Evolutionary conservation across 2,797 vertebrate genomes (phyloP), one percentile per base, ranked within the genome.

Genomic region (Masticophis lateralis): DNA sequence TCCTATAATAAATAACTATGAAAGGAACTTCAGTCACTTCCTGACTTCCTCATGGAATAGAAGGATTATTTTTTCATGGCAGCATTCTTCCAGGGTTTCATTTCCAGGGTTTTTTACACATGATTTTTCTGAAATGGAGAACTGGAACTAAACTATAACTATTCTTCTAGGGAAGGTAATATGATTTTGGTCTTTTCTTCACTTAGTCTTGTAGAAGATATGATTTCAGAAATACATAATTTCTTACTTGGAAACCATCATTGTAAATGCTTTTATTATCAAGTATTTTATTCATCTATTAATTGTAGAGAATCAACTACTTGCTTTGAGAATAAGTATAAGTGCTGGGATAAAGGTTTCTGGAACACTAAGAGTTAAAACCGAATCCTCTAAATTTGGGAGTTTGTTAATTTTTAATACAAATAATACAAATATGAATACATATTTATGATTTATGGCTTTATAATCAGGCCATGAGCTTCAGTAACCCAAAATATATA

Each of bases 1-100:
- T 98, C 97, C 98, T 96, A 91, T 93, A 97, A 97, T 97, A 98
- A 97, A 97, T 97, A 97, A 97, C 96, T 0, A 0, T 90, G 61
- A 91, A 59, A 90, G 88, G 88, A 86, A 88, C 91, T 92, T 91
- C 83, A 47, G 94, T 94, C 92, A 95, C 94, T 98, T 98, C 97
- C 97, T 97, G 87, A 83, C 92, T 95, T 69, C 89, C 91, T 94
- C 53, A 69, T 94, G 63, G 91, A 90, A 92, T 18, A 1, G 79
- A 90, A 88, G 90, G 53, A 88, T 87, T 74, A 91, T 89, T 74
- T 74, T 74, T 88, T 87, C 28, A 69, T 90, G n/a, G 86, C 63
- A 55, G 91, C 63, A 88, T 94, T 61, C 87, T n/a, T 91, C 89
- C 51, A 83, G 94, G 94, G 74, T 92, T 94, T 53, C n/a, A 57